phyloP scores from a whole-genome alignment of 2,797 vertebrate species.

The Sternotherus odoratus region DNA sequence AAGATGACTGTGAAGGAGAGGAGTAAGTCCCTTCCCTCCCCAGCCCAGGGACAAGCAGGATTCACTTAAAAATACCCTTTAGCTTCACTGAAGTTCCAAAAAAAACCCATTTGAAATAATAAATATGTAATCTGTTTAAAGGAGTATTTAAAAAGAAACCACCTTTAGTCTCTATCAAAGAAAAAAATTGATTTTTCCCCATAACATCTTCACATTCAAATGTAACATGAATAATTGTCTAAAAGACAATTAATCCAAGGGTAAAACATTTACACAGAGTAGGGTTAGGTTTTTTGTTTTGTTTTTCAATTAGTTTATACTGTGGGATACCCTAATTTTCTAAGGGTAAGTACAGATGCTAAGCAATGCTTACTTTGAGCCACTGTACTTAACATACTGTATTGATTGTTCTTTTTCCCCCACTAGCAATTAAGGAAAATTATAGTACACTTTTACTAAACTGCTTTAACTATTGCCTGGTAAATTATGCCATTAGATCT shows the following conservation, averaged over 20 bases:
- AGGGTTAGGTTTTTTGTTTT: rapidly evolving
- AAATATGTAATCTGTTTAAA: neutral
- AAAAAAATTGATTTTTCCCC: neutral
- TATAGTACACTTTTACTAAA: neutral
- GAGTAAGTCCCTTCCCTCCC: no score
- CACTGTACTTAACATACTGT: neutral
- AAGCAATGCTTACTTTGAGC: neutral
- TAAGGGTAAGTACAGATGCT: neutral
- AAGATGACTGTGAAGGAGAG: no score
- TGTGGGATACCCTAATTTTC: neutral
- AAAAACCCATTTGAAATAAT: no score
- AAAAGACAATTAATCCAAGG: neutral
- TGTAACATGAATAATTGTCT: neutral
- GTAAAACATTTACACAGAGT: neutral
- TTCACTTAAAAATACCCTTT: neutral
- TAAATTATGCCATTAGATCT: neutral
- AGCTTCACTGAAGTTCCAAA: neutral
- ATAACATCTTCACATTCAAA: neutral
- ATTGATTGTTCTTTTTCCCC: neutral
- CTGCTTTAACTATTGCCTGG: rapidly evolving
- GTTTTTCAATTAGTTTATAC: neutral
- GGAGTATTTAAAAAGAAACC: neutral
- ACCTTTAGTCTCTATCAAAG: neutral
- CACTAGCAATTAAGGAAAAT: neutral
- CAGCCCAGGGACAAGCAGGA: no score